Base-by-base conservation (phyloP, 1,140 invertebrate genomes). In the Euwallacea similis region DNA sequence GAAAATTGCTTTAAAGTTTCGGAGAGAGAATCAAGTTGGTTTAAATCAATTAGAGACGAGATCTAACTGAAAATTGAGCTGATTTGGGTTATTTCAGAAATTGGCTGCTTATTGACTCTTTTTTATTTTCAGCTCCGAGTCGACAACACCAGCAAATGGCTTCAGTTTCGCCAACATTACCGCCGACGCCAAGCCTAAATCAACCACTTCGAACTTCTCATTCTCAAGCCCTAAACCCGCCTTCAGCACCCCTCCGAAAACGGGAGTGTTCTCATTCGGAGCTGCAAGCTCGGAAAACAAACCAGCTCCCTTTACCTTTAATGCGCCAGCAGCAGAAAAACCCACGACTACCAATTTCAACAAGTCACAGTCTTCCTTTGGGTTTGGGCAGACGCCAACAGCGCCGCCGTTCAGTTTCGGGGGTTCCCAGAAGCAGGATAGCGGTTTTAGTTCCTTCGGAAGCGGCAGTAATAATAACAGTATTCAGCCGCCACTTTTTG, bases 61-160 rank as follows among this genome's bases (percentile, higher is more conserved):
- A n/a, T n/a, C n/a, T n/a, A n/a, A n/a, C n/a, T n/a, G n/a, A n/a
- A n/a, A n/a, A n/a, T n/a, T n/a, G 21, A 33, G 21, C 4, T 33
- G 4, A 33, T 33, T 33, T 33, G 21, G 21, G 21, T 33, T 33
- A 33, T 33, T 33, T 33, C 21, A 33, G 4, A 33, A 33, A 33
- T 33, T 2, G 1, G 21, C 21, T 33, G 21, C 10, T 0, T 16
- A 44, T 1, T 44, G 50, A 15, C 15, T 9, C 42, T 59, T 68
- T 68, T 62, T 7, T n/a, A 59, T 9, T 44, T 59, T 3, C 50
- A 62, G 59, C 13, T 63, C 50, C 10, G 59, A 54, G 11, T 2
- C 59, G 6, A 41, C 67, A n/a, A 69, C 44, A 16, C 58, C 41
- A 54, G 56, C 62, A 46, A 73, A 73, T 21, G 72, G 72, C n/a